Conservation (phyloP, 2,797 vertebrate genomes). For the Buphagus erythrorhynchus region DNA sequence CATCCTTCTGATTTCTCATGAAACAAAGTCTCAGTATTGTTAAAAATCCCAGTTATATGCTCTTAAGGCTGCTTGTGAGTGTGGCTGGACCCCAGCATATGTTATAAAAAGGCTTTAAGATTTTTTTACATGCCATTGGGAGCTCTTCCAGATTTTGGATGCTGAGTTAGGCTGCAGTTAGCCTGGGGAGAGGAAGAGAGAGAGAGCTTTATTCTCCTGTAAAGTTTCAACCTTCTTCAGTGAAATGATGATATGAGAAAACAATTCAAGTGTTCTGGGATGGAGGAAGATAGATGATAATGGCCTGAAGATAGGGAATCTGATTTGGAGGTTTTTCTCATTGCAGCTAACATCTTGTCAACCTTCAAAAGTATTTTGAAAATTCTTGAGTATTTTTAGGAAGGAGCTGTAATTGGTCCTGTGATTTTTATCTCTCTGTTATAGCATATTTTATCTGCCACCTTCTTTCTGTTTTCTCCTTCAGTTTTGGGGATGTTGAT, state of each 20-base stretch:
- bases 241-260: neutral
- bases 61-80: neutral
- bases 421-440: neutral
- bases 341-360: neutral
- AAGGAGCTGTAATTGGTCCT: neutral
- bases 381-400: neutral
- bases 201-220: neutral
- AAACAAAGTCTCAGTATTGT: neutral
- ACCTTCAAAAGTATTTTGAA: neutral
- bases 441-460: neutral
- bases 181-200: rapidly evolving
- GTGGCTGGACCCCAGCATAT: neutral
- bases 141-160: neutral
- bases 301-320: neutral
- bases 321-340: neutral
- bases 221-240: neutral
- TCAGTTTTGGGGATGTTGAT: conserved; percentile 89
- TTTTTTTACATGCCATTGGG: neutral
- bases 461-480: neutral
- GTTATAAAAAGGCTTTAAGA: neutral
- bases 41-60: neutral
- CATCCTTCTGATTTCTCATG: neutral
- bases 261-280: neutral
- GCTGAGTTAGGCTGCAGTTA: neutral
- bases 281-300: neutral